phyloP scores from a whole-genome alignment of 2,888 invertebrate species.

The Eilema depressum region DNA sequence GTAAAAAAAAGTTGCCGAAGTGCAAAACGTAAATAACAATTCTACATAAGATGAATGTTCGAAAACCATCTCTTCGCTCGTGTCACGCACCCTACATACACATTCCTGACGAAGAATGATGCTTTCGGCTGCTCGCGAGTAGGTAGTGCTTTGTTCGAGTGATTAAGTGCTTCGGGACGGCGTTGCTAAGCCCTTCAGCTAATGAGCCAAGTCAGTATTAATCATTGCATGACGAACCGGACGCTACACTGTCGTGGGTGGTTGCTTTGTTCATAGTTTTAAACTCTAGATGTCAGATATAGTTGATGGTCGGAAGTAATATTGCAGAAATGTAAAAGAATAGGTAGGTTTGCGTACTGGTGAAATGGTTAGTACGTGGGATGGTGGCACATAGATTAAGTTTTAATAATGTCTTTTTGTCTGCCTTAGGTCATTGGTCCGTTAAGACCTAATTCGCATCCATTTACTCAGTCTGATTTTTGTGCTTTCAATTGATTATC shows the following conservation, averaged over 20 bases:
- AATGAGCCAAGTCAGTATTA: slow-evolving; percentile 86
- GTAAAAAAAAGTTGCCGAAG: not conserved
- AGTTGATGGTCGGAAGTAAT: slow-evolving; percentile 31
- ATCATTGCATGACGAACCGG: slow-evolving; percentile 83
- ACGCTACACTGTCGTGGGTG: slow-evolving; percentile 78
- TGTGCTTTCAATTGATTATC: not conserved
- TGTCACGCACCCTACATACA: slow-evolving; percentile 61
- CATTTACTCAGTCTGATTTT: not conserved
- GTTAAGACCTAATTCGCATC: not conserved
- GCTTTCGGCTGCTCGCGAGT: slow-evolving; percentile 85
- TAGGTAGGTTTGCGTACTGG: not conserved
- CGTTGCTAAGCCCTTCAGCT: slow-evolving; percentile 85
- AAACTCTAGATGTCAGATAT: slow-evolving; percentile 53
- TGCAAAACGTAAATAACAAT: not conserved
- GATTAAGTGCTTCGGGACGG: slow-evolving; percentile 82
- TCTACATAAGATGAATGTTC: not conserved
- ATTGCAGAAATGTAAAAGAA: not conserved
- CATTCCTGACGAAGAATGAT: slow-evolving; percentile 87
- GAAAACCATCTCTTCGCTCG: slow-evolving; percentile 33
- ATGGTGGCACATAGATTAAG: not conserved
- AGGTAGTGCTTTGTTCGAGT: slow-evolving; percentile 86
- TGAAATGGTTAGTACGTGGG: not conserved
- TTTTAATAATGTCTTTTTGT: not conserved
- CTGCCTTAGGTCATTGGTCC: not conserved
- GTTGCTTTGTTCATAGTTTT: slow-evolving; percentile 57